phyloP scores from a whole-genome alignment of 2,888 invertebrate genomes.

The Acanthococcus lagerstroemiae region DNA sequence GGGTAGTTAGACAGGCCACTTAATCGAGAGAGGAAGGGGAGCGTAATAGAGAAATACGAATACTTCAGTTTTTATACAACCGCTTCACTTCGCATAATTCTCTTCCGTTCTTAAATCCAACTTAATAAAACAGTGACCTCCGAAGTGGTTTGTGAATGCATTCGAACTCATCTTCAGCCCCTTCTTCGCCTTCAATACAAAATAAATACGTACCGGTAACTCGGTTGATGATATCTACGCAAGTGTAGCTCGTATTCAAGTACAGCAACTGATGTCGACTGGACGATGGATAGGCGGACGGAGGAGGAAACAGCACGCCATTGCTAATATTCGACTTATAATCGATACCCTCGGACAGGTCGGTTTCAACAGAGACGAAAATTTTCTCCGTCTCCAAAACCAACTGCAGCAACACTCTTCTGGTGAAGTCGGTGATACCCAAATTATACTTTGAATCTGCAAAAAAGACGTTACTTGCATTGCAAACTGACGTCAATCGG shows the following conservation, averaged over 20 bases:
- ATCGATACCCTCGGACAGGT: conserved; percentile 31
- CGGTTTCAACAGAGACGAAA: conserved; percentile 45
- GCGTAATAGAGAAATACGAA: no score
- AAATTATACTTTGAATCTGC: conserved; percentile 39
- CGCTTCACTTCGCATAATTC: no score
- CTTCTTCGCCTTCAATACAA: background rate
- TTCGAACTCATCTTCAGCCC: background rate
- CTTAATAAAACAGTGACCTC: no score
- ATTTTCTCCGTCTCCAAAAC: conserved; percentile 77
- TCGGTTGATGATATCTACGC: conserved; percentile 48
- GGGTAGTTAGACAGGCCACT: no score
- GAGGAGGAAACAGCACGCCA: conserved; percentile 40
- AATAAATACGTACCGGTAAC: conserved; percentile 21
- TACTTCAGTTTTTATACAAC: no score
- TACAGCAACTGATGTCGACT: conserved; percentile 50
- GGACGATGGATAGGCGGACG: conserved; percentile 50
- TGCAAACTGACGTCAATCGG: background rate
- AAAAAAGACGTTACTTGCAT: background rate
- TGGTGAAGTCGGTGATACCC: conserved; percentile 77
- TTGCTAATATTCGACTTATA: conserved; percentile 4
- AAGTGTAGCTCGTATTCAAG: conserved; percentile 64
- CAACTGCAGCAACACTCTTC: conserved; percentile 73
- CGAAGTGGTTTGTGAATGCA: background rate
- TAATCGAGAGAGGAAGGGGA: no score
- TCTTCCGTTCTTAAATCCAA: no score